phyloP scores from a whole-genome alignment of 2,888 invertebrate species.

The Pomacea canaliculata region DNA sequence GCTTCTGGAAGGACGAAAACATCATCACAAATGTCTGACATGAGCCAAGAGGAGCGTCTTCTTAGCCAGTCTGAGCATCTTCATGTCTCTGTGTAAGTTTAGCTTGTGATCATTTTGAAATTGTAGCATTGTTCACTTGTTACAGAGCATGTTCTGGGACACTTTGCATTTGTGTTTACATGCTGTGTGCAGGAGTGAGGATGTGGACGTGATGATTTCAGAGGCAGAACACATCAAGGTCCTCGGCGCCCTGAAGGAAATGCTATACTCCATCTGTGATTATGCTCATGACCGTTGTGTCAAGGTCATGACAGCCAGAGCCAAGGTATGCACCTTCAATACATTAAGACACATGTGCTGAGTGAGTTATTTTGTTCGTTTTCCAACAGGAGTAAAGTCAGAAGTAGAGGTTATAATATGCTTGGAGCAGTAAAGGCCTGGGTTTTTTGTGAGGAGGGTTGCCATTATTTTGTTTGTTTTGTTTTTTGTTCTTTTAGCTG shows the following conservation, averaged over 20 bases:
- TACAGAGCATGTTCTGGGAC: background rate
- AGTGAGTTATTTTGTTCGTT: no score
- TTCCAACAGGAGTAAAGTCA: no score
- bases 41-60: slow-evolving; percentile 31
- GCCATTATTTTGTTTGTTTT: no score
- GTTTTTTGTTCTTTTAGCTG: no score
- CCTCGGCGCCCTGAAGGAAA: slow-evolving; percentile 80
- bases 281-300: slow-evolving; percentile 90
- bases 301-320: slow-evolving; percentile 82
- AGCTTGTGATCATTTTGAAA: background rate
- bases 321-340: slow-evolving; percentile 61
- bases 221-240: slow-evolving; percentile 80
- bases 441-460: no score
- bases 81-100: slow-evolving; percentile 61
- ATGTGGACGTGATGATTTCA: slow-evolving; percentile 76
- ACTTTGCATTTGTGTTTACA: background rate
- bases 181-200: slow-evolving; percentile 52
- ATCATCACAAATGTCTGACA: slow-evolving; percentile 44
- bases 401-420: no score
- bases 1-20: slow-evolving; percentile 56
- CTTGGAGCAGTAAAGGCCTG: no score
- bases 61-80: slow-evolving; percentile 56
- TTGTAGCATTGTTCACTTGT: background rate
- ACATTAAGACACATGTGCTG: background rate
- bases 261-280: slow-evolving; percentile 87